These are phyloP conservation scores for Nebria salina DNA, from an alignment of 2,888 invertebrate genomes.

Conservation along the genomic window DNA sequence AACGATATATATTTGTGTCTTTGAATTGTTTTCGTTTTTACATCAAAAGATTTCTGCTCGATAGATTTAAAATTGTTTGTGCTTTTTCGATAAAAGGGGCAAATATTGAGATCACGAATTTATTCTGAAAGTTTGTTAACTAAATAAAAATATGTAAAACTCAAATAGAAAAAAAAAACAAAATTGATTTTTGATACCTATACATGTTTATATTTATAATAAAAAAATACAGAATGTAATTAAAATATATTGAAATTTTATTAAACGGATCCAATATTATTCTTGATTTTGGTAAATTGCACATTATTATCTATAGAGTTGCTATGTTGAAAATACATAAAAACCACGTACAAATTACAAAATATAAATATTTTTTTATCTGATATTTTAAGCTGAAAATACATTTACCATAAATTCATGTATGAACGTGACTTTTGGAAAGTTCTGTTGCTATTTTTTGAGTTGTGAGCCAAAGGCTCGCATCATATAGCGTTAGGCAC, in stretches of 20 bases:
- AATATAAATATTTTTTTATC: no score
- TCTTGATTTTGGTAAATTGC: no score
- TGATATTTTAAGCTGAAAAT: background rate
- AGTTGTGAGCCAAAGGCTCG: constrained; percentile 5
- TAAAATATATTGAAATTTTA: no score
- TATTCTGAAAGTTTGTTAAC: constrained; percentile 23
- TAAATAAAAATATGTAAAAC: constrained; percentile 30
- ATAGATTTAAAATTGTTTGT: constrained; percentile 40
- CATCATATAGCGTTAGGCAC: background rate
- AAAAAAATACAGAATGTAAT: no score
- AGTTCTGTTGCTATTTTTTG: constrained; percentile 14
- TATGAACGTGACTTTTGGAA: constrained; percentile 12
- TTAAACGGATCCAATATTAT: no score
- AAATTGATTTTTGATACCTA: background rate
- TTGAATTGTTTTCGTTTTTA: constrained; percentile 21
- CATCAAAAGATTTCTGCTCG: constrained; percentile 36
- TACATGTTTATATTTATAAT: no score
- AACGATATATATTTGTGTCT: background rate
- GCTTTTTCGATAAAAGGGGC: constrained; percentile 11
- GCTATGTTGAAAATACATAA: no score
- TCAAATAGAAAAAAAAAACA: background rate
- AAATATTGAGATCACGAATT: constrained; percentile 19
- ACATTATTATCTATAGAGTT: no score
- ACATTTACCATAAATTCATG: background rate
- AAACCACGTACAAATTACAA: no score